Base-by-base conservation (phyloP, 2,888 invertebrate species). In the Drosophila conformis region DNA sequence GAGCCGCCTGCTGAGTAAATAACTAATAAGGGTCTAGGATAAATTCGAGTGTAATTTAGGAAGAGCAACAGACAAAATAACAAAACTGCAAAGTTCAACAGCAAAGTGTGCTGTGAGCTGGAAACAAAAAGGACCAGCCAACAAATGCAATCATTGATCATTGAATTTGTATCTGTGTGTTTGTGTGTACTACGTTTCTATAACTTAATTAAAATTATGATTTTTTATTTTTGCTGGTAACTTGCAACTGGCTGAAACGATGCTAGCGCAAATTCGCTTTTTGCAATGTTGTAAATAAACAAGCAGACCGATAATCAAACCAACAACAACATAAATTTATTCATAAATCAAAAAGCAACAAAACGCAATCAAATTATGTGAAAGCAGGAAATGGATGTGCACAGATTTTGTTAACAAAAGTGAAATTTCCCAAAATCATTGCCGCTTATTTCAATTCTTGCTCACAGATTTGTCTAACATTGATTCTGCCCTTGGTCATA, bases 21-120 rank as follows among this genome's bases (percentile, higher is more conserved):
- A 89, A 89, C 89, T 87, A 84, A 89, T 84, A 85, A 87, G 89
- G 82, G 82, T 76, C 62, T 57, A 58, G 83, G 71, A 83, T 85
- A 89, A 65, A 81, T 88, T 81, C 69, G 54, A 74, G 69, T 69
- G 63, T 84, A 89, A 89, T 84, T 84, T 89, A 68, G 89, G 57
- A 75, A 76, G 56, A 15, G 21, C 15, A 25, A 8, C 21, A 59
- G 67, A 64, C 63, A 74, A 63, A 64, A 76, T 15, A 62, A 58
- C 60, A 46, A 15, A 53, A 48, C 38, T 63, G 40, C 53, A 65
- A 59, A 56, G 56, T 56, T 38, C 25, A 58, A 64, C 53, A 61
- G 52, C 40, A 62, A 68, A 56, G 42, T 57, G 31, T 33, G 48
- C n/a, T 49, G 60, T 33, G 51, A 59, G 57, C 49, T 64, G 51